Conservation (phyloP, 1,140 invertebrate genomes). For the Pseudomyrmex concolor region DNA sequence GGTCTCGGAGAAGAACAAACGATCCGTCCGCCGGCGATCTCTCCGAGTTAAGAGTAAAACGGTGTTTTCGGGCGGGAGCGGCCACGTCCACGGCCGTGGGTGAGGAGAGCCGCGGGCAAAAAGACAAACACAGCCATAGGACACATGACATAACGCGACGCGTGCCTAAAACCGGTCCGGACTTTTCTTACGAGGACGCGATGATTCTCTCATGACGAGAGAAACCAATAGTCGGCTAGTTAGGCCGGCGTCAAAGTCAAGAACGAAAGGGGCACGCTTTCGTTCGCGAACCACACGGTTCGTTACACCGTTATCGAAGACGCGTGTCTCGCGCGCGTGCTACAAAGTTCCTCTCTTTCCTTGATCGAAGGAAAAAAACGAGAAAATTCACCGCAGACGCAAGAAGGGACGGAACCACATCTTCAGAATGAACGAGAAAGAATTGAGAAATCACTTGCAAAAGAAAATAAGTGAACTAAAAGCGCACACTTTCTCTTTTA, state of each 20-base stretch:
- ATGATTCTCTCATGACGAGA: constrained; percentile 14
- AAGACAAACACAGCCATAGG: constrained; percentile 4
- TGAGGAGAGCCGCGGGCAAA: constrained; percentile 44
- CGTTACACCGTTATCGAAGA: constrained; percentile 40
- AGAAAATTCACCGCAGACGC: background rate
- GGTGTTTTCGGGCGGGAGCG: constrained; percentile 40
- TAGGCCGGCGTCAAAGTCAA: constrained; percentile 39
- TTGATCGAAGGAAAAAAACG: background rate
- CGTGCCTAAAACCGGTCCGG: constrained; percentile 41
- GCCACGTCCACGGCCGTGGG: background rate
- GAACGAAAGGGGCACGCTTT: constrained; percentile 51
- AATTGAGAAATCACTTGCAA: background rate
- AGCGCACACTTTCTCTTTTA: too few relatives aligned
- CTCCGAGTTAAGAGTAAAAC: constrained; percentile 48
- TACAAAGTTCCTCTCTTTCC: background rate
- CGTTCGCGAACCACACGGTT: constrained; percentile 42
- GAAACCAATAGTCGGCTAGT: background rate
- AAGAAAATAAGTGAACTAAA: too few relatives aligned
- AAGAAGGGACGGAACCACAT: background rate
- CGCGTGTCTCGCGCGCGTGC: constrained; percentile 31
- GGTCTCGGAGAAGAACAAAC: constrained; percentile 38
- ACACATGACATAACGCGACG: constrained; percentile 42
- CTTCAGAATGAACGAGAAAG: background rate
- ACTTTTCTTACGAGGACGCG: constrained; percentile 39
- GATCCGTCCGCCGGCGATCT: constrained; percentile 14